Base-by-base conservation (phyloP, 2,113 vertebrate genomes). In the Otolemur garnettii region DNA sequence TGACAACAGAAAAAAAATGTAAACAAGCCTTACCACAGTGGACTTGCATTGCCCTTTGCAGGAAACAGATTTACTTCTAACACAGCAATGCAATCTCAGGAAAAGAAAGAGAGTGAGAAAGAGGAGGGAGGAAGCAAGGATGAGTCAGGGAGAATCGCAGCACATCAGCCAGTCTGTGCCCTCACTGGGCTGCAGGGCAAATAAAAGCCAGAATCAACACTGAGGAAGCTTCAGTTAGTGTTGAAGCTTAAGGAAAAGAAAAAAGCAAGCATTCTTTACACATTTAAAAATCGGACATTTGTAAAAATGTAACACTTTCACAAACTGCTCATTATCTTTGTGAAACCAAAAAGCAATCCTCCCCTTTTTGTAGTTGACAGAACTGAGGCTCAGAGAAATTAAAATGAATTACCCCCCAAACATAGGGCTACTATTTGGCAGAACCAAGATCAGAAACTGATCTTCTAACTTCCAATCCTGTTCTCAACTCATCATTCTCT, bases 1-100 rank as follows among this genome's bases (percentile, higher is more conserved):
- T 62, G 59, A 84, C 9, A 55, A 62, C 22, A 12, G 35, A 94
- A 85, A 95, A 95, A 50, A 84, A 74, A 87, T 62, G 69, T 90
- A 75, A 92, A 84, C 92, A 87, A 69, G 42, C 75, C 98, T 98
- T 98, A 98, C 98, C 98, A 92, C 96, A 38, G 33, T 69, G 87
- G 85, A 71, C 80, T 95, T 97, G 97, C 95, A 93, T 78, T 97
- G 97, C 96, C 83, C 97, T 98, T 96, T 50, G 26, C 97, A 98
- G 92, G 78, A 97, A 97, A 81, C 60, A 97, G 93, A 96, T 85
- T 96, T 93, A 78, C 28, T 81, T 68, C 62, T 38, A 83, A 33
- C 4, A 42, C 10, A 74, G 78, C 45, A 35, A 71, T 33, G 55
- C 38, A 79, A 50, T 38, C 77, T 53, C 78, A 93, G 77, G 93